phyloP scores from a whole-genome alignment of 2,113 vertebrate species.

The Xyliphius kryptos region DNA sequence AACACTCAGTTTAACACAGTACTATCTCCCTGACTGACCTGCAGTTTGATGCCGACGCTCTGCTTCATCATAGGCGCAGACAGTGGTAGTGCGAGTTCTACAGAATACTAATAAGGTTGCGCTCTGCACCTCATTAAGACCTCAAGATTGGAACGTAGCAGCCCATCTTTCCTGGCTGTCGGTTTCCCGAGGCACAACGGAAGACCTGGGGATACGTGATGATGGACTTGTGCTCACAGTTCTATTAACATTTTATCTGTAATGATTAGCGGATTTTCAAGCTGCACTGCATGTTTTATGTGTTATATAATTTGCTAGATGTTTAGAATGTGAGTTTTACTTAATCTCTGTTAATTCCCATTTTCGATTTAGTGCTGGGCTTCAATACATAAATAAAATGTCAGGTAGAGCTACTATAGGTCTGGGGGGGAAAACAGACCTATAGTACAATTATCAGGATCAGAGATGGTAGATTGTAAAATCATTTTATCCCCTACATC shows the following conservation, averaged over 20 bases:
- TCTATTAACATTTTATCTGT: constrained; percentile 11
- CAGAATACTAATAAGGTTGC: constrained; percentile 37
- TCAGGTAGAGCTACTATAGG: too few species aligned
- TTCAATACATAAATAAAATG: too few species aligned
- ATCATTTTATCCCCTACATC: too few species aligned
- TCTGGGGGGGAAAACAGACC: too few species aligned
- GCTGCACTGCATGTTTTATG: neutral
- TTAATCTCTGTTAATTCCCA: too few species aligned
- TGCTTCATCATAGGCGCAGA: constrained; percentile 36
- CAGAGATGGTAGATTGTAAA: too few species aligned
- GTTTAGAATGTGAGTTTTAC: neutral
- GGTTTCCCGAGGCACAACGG: neutral
- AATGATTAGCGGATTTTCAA: constrained; percentile 3
- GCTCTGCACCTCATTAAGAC: constrained; percentile 37
- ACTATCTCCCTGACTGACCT: constrained; percentile 12
- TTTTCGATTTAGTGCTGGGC: too few species aligned
- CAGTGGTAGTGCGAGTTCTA: constrained; percentile 8
- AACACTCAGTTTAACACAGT: constrained; percentile 4
- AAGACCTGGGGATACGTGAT: constrained; percentile 5
- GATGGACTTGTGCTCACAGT: constrained; percentile 12
- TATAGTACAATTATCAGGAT: too few species aligned
- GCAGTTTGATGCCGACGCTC: constrained; percentile 1
- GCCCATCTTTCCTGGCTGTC: constrained; percentile 18
- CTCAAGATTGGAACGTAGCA: constrained; percentile 22
- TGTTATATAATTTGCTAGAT: neutral